These are phyloP conservation scores for Drosophila paramelanica DNA, from an alignment of 2,888 invertebrate genomes.

Conservation along the genomic window DNA sequence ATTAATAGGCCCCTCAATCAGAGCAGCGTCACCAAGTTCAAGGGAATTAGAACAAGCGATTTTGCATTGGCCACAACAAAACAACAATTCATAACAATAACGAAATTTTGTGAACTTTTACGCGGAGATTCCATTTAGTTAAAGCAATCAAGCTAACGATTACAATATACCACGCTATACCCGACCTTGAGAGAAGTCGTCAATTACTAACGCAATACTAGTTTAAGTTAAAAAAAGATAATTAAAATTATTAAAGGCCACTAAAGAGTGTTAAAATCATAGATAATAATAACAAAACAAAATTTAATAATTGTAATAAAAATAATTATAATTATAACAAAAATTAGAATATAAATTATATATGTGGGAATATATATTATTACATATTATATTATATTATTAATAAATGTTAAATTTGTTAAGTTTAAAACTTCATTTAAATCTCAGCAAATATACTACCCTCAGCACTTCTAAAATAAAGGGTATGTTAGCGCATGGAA, in stretches of 20 bases:
- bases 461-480: no score
- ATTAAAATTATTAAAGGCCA: no score
- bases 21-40: slow-evolving; percentile 71
- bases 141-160: slow-evolving; percentile 14
- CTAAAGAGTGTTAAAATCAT: no score
- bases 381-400: background rate
- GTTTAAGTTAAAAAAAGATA: no score
- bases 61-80: slow-evolving; percentile 57
- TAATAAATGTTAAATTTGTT: background rate
- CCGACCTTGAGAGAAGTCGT: background rate
- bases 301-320: background rate
- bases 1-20: slow-evolving; percentile 44
- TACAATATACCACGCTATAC: background rate
- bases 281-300: background rate
- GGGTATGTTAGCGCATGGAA: no score
- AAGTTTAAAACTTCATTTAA: background rate
- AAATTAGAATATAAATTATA: background rate
- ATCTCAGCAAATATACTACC: no score
- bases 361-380: no score
- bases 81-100: slow-evolving; percentile 35
- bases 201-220: no score
- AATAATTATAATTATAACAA: background rate
- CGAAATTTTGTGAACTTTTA: slow-evolving; percentile 3
- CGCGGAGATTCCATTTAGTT: slow-evolving; percentile 24
- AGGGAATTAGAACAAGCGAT: slow-evolving; percentile 59